Evolutionary conservation across 2,113 vertebrate species (phyloP), one percentile per base, ranked within the genome.

Genomic region (Grammomys dolichurus): DNA sequence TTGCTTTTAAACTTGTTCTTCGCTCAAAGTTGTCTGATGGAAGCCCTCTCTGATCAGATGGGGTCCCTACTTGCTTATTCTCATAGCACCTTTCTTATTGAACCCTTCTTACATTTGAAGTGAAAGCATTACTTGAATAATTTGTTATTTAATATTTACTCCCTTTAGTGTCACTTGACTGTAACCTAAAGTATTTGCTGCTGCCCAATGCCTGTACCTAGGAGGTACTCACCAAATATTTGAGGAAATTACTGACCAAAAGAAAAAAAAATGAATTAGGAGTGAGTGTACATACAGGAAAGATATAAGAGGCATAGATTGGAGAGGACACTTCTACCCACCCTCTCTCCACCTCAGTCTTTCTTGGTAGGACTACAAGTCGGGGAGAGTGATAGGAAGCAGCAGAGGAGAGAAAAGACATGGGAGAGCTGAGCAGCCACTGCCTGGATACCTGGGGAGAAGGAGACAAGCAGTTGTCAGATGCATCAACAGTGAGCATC

Each of bases 161-260:
- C 46, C 9, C 31, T 87, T 48, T 9, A 33, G n/a, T 48, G 17
- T 72, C 2, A 20, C 36, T 86, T 82, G 72, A 92, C 19, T 22
- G 13, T 69, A 78, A 84, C 51, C 31, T 81, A 77, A 92, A 40
- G 46, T 60, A 72, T 88, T 76, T 88, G 85, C 60, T 87, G 48
- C 31, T 95, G 46, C 48, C 72, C 1, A 7, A 0, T 90, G 60
- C 72, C 65, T 20, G 26, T 88, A 54, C 8, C 73, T 75, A 63
- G 73, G 93, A 94, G 48, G 10, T n/a, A 73, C 72, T 95, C 40
- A 1, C 1, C 87, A 96, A 97, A 95, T 95, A 92, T 95, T 80
- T 84, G 94, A 96, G 77, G 75, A 48, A 90, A 89, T 95, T 95
- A 96, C 80, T 97, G 96, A 94, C 89, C 65, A n/a, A 92, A 86